phyloP scores from a whole-genome alignment of 1,140 invertebrate genomes.

The Neomicropteryx cornuta region DNA sequence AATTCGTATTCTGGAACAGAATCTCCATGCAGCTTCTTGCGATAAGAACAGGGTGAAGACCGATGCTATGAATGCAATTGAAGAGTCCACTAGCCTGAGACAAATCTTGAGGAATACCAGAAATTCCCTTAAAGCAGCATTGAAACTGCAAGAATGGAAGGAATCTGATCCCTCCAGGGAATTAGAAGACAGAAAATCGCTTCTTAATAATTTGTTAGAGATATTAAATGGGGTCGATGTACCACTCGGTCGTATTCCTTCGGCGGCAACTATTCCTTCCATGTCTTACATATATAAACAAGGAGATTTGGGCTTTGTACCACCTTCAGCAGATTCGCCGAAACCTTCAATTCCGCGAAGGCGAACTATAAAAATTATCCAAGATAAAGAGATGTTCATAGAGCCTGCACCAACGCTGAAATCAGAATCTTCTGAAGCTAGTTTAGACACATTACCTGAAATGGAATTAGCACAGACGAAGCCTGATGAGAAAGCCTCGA shows the following conservation, averaged over 20 bases:
- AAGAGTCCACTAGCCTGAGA: slow-evolving; percentile 40
- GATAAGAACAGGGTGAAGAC: slow-evolving; percentile 35
- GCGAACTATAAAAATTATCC: too few species aligned
- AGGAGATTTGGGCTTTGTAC: slow-evolving; percentile 45
- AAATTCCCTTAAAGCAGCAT: slow-evolving; percentile 41
- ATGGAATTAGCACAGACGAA: slow-evolving; percentile 20
- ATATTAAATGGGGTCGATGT: slow-evolving; percentile 33
- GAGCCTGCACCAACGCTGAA: slow-evolving; percentile 15
- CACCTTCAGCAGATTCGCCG: slow-evolving; percentile 24
- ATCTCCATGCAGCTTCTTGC: slow-evolving; percentile 39
- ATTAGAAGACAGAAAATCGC: slow-evolving; percentile 38
- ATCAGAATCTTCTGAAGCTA: slow-evolving; percentile 12
- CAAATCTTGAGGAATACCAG: slow-evolving; percentile 47
- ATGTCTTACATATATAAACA: slow-evolving; percentile 35
- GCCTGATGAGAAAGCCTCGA: neutral
- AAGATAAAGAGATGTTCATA: neutral
- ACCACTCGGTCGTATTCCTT: slow-evolving; percentile 26
- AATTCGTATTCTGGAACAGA: slow-evolving; percentile 42
- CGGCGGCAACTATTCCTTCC: slow-evolving; percentile 27
- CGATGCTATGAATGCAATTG: slow-evolving; percentile 35
- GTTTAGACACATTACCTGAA: slow-evolving; percentile 15
- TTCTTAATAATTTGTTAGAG: slow-evolving; percentile 40
- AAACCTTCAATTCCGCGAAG: too few species aligned
- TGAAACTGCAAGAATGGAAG: slow-evolving; percentile 39
- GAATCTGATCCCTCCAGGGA: slow-evolving; percentile 22